Base-by-base conservation (phyloP, 1,140 invertebrate genomes). In the Augochlora pura region DNA sequence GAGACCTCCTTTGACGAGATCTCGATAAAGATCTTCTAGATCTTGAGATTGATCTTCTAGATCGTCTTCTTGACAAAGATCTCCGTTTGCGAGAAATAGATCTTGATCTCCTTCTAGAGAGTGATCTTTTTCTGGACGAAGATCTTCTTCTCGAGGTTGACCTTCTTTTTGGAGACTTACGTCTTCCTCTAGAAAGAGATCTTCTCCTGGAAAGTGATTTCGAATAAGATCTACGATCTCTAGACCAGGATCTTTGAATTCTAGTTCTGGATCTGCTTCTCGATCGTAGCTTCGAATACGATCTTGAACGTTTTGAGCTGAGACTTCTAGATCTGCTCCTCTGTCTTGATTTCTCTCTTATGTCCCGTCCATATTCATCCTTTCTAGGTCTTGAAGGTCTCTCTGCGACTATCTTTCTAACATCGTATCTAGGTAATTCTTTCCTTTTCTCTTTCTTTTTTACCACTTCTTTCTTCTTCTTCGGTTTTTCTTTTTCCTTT, bases 281-380 rank as follows among this genome's bases (percentile, higher is more conserved):
- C 8, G 91, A 92, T 14, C 91, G 81, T 14, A 86, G 67, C n/a
- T 91, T 88, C 16, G 91, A 92, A 39, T 90, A 91, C 0, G 91
- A 92, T n/a, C 90, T 84, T 69, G 1, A 84, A 84, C 46, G 81
- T 14, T 52, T 71, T 7, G 86, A 84, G 10, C 76, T 76, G 5
- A 85, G 62, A 83, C 89, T 91, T 16, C 86, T 79, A 60, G 90
- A 93, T 27, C 91, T 86, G 32, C 92, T 92, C 64, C 92, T 90
- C 63, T 93, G 93, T 21, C 90, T 82, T 2, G 92, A 94, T 59
- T 89, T 87, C 8, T 91, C 91, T 25, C 92, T 83, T 32, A 95
- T 94, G 90, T 97, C 96, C n/a, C 96, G 93, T 0, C 96, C 96
- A 92, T 97, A 97, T 46, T 96, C 95, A 90, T 97, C 97, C 91